These are phyloP conservation scores for Bradypus variegatus DNA, from an alignment of 2,797 vertebrate genomes.

Conservation along the genomic window DNA sequence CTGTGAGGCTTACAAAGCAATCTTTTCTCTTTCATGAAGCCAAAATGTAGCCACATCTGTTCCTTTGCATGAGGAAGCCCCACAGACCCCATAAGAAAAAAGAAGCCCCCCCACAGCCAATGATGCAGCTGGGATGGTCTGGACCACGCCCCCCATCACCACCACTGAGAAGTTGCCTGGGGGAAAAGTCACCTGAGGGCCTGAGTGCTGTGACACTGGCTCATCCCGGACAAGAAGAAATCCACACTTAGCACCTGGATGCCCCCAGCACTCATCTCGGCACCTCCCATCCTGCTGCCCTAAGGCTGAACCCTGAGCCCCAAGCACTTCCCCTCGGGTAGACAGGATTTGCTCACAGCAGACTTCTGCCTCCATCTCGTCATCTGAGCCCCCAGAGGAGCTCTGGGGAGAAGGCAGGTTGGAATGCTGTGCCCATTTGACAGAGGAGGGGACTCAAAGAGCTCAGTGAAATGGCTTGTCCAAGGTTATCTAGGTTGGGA, in stretches of 20 bases:
- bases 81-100: not conserved
- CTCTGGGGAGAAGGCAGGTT: not conserved
- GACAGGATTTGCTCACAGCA: not conserved
- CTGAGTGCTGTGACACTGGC: not conserved
- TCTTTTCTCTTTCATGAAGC: not conserved
- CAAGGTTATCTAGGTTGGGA: not conserved
- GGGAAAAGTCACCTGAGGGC: not conserved
- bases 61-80: not conserved
- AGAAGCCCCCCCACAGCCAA: not conserved
- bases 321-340: not conserved
- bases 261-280: not conserved
- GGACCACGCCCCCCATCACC: no score
- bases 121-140: not conserved
- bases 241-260: not conserved
- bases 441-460: not conserved
- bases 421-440: not conserved
- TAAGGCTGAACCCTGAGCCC: not conserved
- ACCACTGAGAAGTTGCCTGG: not conserved
- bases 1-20: not conserved
- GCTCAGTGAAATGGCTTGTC: not conserved
- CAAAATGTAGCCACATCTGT: not conserved
- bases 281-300: not conserved
- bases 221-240: not conserved
- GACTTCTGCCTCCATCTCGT: not conserved
- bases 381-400: not conserved